Percentiles rank a stretch among this genome's conserved stretches.
These are phyloP conservation scores for Corvus hawaiiensis DNA, from an alignment of 2,113 vertebrate genomes.

Conservation along the genomic window DNA sequence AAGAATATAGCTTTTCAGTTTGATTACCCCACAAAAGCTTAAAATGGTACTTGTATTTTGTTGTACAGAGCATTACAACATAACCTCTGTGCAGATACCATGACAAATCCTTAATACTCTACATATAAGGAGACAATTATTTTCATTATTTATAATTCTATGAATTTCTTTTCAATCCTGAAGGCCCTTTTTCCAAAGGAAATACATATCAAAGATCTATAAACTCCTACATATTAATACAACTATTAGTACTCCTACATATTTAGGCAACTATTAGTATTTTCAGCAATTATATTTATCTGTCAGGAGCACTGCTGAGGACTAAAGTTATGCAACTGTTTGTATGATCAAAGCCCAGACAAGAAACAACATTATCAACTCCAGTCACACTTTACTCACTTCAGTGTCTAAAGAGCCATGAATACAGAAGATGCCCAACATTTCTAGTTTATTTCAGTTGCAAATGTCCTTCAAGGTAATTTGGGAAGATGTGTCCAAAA, in stretches of 20 bases:
- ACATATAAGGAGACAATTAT: neutral
- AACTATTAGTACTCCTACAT: neutral
- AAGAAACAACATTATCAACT: neutral
- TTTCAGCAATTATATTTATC: neutral
- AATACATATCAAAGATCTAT: neutral
- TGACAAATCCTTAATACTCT: neutral
- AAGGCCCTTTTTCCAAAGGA: neutral
- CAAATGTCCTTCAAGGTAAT: neutral
- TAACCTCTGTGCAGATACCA: neutral
- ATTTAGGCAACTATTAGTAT: neutral
- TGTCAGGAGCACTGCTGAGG: neutral
- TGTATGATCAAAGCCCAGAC: neutral
- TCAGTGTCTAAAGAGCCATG: neutral
- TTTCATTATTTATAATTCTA: neutral
- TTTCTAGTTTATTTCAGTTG: neutral
- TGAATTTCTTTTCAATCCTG: neutral
- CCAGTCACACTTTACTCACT: neutral
- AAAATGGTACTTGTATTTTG: neutral
- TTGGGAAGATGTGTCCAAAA: neutral
- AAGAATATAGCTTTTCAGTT: constrained; percentile 19
- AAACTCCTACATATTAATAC: neutral
- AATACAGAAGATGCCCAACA: neutral
- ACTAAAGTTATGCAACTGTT: neutral
- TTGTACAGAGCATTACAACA: neutral
- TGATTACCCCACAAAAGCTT: neutral